Base-by-base conservation (phyloP, 2,888 invertebrate genomes). In the Lamellibrachia satsuma region DNA sequence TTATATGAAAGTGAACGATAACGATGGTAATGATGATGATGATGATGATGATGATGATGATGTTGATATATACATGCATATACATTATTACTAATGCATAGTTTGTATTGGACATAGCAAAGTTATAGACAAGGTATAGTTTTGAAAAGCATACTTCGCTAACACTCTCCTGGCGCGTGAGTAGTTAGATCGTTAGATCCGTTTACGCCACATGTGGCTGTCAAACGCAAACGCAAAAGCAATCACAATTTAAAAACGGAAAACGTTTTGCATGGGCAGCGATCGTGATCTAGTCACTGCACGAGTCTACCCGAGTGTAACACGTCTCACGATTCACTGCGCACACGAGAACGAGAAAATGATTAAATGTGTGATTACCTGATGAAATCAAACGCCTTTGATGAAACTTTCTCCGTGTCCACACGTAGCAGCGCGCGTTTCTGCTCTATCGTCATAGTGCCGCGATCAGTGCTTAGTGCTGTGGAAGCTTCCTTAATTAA, bases 301-400 rank as follows among this genome's bases (percentile, higher is more conserved):
- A n/a, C 75, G 22, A 75, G 75, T 22, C n/a, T 75, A 75, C 6
- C 75, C 75, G 75, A 22, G 75, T 75, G 75, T 75, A 75, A 75
- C 6, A 3, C 4, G 3, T 22, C 15, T 6, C 2, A 75, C 75
- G 75, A n/a, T n/a, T 22, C 22, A 75, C 75, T 75, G 75, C 15
- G n/a, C 75, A 75, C 75, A 22, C 2, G 75, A 75, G 75, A 75
- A 75, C 75, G 75, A 75, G 22, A 75, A 75, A 75, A 75, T 75
- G 75, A 75, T 75, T 75, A 75, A 75, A 75, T 75, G 75, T 75
- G n/a, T 75, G 75, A 75, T 75, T 75, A 75, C 75, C 75, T 75
- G 75, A 75, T 75, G 75, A 75, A 75, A 75, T 75, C 75, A 75
- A 75, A 75, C 75, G 75, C 75, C 75, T 75, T 75, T 75, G 75